Conservation (phyloP, 2,797 vertebrate genomes). For the Lagorchestes hirsutus region DNA sequence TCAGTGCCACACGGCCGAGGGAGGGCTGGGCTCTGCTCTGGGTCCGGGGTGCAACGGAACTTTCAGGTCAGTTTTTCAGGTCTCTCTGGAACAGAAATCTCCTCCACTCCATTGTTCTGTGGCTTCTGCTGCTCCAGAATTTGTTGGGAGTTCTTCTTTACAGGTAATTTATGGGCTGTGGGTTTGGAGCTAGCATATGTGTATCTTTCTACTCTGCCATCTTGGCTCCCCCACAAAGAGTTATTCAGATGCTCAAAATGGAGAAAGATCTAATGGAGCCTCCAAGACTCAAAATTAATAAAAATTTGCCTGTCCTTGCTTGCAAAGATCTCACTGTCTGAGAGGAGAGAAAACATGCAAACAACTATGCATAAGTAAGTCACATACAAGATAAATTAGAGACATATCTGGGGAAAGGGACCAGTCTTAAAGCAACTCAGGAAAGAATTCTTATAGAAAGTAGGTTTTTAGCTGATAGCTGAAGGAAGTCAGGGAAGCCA, state of each 20-base stretch:
- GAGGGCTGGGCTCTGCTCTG: too few species aligned
- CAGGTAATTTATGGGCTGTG: too few species aligned
- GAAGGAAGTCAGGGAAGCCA: background rate
- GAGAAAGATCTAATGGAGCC: background rate
- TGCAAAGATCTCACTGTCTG: background rate
- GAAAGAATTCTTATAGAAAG: background rate
- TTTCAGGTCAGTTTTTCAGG: too few species aligned
- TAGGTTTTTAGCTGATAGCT: background rate
- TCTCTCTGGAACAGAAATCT: too few species aligned
- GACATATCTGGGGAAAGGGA: background rate
- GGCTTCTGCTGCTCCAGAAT: too few species aligned
- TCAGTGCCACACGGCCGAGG: too few species aligned
- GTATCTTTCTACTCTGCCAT: too few species aligned
- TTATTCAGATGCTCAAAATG: background rate
- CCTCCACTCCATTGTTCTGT: too few species aligned
- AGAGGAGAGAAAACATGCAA: background rate
- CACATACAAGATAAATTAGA: background rate
- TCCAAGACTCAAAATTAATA: background rate
- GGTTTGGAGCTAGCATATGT: too few species aligned
- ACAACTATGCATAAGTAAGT: background rate
- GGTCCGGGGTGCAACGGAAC: too few species aligned
- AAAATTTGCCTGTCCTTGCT: background rate
- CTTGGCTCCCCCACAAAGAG: background rate
- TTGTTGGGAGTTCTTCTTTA: too few species aligned
- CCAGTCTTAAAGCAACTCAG: background rate